phyloP scores from a whole-genome alignment of 2,113 vertebrate species.

The Hippocampus mohnikei region DNA sequence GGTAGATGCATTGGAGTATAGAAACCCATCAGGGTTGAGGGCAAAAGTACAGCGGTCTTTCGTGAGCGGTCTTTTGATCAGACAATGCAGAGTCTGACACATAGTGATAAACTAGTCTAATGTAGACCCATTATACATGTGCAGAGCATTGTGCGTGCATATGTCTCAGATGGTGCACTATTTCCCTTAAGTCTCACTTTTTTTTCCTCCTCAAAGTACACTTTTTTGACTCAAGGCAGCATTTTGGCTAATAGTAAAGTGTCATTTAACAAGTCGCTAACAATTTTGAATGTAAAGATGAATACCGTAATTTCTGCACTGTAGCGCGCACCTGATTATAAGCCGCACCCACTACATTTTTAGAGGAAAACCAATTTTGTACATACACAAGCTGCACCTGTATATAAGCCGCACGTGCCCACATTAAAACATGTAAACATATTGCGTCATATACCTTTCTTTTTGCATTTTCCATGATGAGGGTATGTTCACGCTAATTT shows the following conservation, averaged over 20 bases:
- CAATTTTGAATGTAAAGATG: neutral
- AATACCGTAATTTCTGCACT: too few relatives aligned
- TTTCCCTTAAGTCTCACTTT: neutral
- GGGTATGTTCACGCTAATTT: too few relatives aligned
- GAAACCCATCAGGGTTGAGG: constrained; percentile 5
- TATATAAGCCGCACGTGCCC: too few relatives aligned
- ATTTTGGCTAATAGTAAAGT: too few relatives aligned
- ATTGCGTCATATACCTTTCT: too few relatives aligned
- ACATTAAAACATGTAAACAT: too few relatives aligned
- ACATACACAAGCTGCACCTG: too few relatives aligned
- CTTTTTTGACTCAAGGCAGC: neutral
- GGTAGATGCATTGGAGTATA: neutral
- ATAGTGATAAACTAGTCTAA: neutral
- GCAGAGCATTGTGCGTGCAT: neutral
- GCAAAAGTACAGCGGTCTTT: neutral
- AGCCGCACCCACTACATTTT: too few relatives aligned
- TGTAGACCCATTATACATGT: neutral
- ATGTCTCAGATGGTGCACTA: neutral
- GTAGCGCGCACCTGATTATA: too few relatives aligned
- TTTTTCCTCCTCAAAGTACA: neutral
- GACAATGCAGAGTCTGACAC: neutral
- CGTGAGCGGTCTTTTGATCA: neutral
- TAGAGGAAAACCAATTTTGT: too few relatives aligned
- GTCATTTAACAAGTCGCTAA: neutral
- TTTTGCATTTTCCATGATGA: too few relatives aligned